Base-by-base conservation (phyloP, 2,797 vertebrate species). In the Sciurus vulgaris region DNA sequence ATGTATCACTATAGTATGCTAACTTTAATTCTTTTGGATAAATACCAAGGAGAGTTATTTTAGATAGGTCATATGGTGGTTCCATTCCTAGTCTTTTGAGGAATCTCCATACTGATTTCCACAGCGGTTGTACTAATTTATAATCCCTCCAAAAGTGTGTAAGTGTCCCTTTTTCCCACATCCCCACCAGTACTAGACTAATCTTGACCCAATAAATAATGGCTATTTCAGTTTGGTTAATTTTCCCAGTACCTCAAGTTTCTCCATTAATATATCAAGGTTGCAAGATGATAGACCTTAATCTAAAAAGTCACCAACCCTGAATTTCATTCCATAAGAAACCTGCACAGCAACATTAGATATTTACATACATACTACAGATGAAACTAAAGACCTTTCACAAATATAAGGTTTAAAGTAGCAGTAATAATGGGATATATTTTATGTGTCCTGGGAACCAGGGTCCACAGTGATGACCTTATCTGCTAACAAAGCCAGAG, bases 211-310 rank as follows among this genome's bases (percentile, higher is more conserved):
- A 69, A 11, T 49, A 86, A 91, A 76, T 20, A 77, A 51, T 6
- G 47, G 28, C 30, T 84, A 63, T 74, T 83, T 93, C 30, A 54
- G n/a, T 82, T 41, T 86, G 47, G 65, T 72, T 18, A 61, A 30
- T 88, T 93, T 89, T 26, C 30, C 28, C 12, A 67, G 65, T 22
- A 83, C 72, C 35, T 90, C 72, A 54, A 65, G 49, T 65, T 83
- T 92, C 72, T 95, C 59, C 77, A 69, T 69, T 83, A 51, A 76
- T 83, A 85, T 38, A 56, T 41, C 35, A 59, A 85, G 63, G 56
- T 38, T 44, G 3, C 41, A 90, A 88, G 47, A 54, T 51, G 44
- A 76, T 33, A 70, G 47, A 47, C 20, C 11, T 82, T 65, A 65
- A 61, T 87, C 72, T 65, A 77, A 79, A 70, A 18, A 94, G 38